Conservation (phyloP, 2,888 invertebrate genomes). For the Acleris laterana region DNA sequence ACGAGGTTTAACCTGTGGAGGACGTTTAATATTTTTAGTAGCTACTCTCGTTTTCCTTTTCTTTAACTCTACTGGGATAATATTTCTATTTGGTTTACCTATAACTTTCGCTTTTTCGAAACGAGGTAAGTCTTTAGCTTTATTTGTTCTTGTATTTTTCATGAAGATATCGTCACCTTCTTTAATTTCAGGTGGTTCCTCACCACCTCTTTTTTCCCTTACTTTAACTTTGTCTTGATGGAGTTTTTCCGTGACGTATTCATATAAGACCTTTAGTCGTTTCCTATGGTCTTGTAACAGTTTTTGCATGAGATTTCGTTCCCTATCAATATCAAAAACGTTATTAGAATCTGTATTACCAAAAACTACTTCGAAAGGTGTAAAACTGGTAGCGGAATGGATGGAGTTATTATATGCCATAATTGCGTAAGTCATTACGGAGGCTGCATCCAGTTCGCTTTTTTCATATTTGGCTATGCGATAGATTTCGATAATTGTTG, state of each 20-base stretch:
- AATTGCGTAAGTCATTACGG: slow-evolving; percentile 16
- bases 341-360: slow-evolving; percentile 14
- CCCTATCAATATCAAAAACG: slow-evolving; percentile 8
- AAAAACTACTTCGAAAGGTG: slow-evolving; percentile 18
- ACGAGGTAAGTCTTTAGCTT: slow-evolving; percentile 42
- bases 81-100: slow-evolving; percentile 38
- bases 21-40: slow-evolving; percentile 37
- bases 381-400: slow-evolving; percentile 4
- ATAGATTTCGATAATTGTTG: slow-evolving; percentile 19
- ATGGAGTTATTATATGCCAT: slow-evolving; percentile 20
- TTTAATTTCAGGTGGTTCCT: slow-evolving; percentile 31
- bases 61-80: slow-evolving; percentile 31
- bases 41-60: slow-evolving; percentile 33
- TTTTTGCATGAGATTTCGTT: slow-evolving; percentile 35
- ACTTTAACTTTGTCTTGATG: slow-evolving; percentile 27
- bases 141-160: slow-evolving; percentile 41
- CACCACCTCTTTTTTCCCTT: slow-evolving; percentile 39
- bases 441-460: slow-evolving; percentile 12
- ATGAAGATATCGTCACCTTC: slow-evolving; percentile 40
- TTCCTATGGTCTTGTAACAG: slow-evolving; percentile 40
- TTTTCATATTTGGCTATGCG: slow-evolving; percentile 15
- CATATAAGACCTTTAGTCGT: slow-evolving; percentile 36
- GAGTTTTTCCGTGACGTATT: slow-evolving; percentile 33
- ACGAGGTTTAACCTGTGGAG: slow-evolving; percentile 33
- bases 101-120: slow-evolving; percentile 41